A percentile compares a stretch with the other conserved stretches of the same genome.
Conservation (phyloP, 2,888 invertebrate genomes). For the Melipona beecheii region DNA sequence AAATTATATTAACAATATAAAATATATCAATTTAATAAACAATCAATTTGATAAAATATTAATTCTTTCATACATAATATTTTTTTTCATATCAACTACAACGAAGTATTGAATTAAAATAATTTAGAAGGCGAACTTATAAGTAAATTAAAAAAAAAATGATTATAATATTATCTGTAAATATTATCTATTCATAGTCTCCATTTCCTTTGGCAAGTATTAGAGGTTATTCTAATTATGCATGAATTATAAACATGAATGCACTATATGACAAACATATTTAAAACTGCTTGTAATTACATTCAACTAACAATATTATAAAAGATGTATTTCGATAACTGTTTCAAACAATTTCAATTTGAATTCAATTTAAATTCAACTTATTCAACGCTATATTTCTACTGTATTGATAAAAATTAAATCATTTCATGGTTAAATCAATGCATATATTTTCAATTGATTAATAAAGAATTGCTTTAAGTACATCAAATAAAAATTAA, state of each 20-base stretch:
- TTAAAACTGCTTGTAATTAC: background rate
- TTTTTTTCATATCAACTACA: background rate
- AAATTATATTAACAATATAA: background rate
- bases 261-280: constrained; percentile 6
- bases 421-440: background rate
- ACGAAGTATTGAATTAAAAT: background rate
- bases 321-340: background rate
- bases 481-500: background rate
- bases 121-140: background rate
- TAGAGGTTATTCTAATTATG: constrained; percentile 78
- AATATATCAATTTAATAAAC: background rate
- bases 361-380: background rate
- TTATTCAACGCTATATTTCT: background rate
- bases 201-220: constrained; percentile 44
- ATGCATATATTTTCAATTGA: background rate
- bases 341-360: background rate
- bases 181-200: constrained; percentile 52
- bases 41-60: background rate
- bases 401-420: background rate
- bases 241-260: constrained; percentile 55
- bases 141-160: background rate
- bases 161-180: background rate
- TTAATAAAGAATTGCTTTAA: background rate
- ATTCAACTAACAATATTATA: background rate
- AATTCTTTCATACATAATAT: background rate